phyloP scores from a whole-genome alignment of 1,140 invertebrate genomes.

The Pachyrhynchus sulphureomaculatus region DNA sequence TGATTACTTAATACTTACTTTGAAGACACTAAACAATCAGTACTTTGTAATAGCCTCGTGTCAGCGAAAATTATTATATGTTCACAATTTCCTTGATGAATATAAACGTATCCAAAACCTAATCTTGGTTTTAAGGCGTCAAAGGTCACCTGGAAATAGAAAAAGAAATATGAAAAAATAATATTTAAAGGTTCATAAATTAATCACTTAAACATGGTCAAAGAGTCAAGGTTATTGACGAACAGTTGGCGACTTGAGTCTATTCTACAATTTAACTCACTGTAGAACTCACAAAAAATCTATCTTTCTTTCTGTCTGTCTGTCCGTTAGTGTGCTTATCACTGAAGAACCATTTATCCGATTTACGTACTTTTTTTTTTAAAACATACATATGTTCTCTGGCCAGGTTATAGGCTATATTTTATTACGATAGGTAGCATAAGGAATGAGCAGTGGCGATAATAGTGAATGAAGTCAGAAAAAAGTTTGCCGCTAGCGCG shows the following conservation, averaged over 20 bases:
- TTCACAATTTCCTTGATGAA: slow-evolving; percentile 88
- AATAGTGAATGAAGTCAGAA: too few relatives aligned
- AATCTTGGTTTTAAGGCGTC: slow-evolving; percentile 60
- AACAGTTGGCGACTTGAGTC: not conserved
- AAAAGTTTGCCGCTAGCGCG: too few relatives aligned
- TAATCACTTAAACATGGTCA: not conserved
- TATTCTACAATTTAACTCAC: not conserved
- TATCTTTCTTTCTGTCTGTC: too few relatives aligned
- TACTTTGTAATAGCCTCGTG: slow-evolving; percentile 57
- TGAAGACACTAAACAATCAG: slow-evolving; percentile 52
- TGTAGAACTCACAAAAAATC: too few relatives aligned
- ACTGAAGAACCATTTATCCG: too few relatives aligned
- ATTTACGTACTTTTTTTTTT: too few relatives aligned
- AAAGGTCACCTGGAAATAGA: slow-evolving; percentile 49
- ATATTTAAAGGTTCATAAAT: not conserved
- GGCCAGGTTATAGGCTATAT: too few relatives aligned
- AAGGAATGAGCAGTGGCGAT: too few relatives aligned
- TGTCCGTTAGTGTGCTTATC: too few relatives aligned
- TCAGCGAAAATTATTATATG: slow-evolving; percentile 80
- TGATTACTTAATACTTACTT: slow-evolving; percentile 6
- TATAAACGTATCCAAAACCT: slow-evolving; percentile 67
- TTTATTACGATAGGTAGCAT: too few relatives aligned
- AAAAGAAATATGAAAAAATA: slow-evolving; percentile 14
- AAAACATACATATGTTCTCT: too few relatives aligned
- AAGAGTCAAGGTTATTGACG: not conserved